Evolutionary conservation across 2,113 vertebrate species (phyloP).

Genomic region (Toxostoma redivivum): DNA sequence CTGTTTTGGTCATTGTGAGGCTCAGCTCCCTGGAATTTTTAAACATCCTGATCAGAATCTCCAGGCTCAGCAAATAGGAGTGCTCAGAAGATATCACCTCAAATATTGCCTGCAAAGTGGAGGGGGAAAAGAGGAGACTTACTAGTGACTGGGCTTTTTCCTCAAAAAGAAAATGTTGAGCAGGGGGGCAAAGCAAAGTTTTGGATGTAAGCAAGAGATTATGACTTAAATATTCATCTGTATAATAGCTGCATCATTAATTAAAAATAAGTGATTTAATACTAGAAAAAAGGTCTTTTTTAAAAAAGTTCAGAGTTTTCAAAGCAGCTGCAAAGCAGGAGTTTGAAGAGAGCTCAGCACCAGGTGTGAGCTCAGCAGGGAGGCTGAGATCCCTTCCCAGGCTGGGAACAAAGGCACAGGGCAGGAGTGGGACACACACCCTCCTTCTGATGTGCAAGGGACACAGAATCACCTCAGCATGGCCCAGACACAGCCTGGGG

Average conservation of each 20-base stretch:
- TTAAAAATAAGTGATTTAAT: not conserved
- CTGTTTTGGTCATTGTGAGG: slow-evolving; percentile 92
- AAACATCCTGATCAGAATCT: slow-evolving; percentile 94
- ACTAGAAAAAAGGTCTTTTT: not conserved
- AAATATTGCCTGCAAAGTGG: slow-evolving; percentile 85
- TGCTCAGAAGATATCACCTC: slow-evolving; percentile 98
- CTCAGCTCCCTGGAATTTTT: slow-evolving; percentile 88
- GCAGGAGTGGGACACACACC: not conserved
- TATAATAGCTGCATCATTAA: rapidly evolving
- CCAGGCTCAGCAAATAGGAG: slow-evolving; percentile 94
- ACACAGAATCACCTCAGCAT: not conserved
- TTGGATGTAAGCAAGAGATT: not conserved
- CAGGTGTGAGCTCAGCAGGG: not conserved
- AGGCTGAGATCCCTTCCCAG: not conserved
- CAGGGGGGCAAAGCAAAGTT: not conserved
- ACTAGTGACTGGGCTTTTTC: not conserved
- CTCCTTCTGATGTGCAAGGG: not conserved
- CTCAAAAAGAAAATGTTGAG: not conserved
- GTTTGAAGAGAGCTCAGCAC: not conserved
- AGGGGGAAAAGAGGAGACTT: not conserved
- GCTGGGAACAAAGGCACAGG: not conserved
- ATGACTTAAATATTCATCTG: not conserved
- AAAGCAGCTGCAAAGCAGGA: not conserved
- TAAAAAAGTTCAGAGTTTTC: not conserved
- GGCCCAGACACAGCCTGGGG: not conserved